A percentile compares a stretch with the other conserved stretches of the same genome.
Evolutionary conservation across 2,888 invertebrate species (phyloP).

Genomic region (Sarcophaga subvicina): DNA sequence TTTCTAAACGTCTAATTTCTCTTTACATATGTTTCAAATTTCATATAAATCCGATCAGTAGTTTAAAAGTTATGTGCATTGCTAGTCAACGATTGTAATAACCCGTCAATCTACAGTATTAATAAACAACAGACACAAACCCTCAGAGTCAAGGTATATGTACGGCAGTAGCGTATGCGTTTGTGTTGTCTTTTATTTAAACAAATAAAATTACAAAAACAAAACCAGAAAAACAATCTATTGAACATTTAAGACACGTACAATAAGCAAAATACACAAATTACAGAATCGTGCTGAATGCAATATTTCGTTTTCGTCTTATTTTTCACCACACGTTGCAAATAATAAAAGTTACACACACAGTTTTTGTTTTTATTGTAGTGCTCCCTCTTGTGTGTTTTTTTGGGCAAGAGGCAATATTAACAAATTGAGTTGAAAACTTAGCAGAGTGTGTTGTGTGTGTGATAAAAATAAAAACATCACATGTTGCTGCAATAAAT

Average conservation of each 20-base stretch:
- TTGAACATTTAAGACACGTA: constrained; percentile 71
- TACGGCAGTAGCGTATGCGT: background rate
- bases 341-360: constrained; percentile 53
- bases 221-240: constrained; percentile 29
- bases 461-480: constrained; percentile 59
- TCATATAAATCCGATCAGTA: too few species aligned
- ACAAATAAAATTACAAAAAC: background rate
- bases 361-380: background rate
- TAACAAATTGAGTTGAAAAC: constrained; percentile 56
- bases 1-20: too few species aligned
- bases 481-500: constrained; percentile 17
- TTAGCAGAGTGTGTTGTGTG: background rate
- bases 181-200: background rate
- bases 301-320: constrained; percentile 33
- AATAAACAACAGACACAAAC: background rate
- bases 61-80: too few species aligned
- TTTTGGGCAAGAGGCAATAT: constrained; percentile 23
- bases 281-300: constrained; percentile 73
- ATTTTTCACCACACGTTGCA: constrained; percentile 51
- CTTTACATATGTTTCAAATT: too few species aligned
- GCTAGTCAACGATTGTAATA: too few species aligned
- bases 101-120: too few species aligned
- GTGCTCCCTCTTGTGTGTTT: too few species aligned
- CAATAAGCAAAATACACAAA: constrained; percentile 72
- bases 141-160: background rate